A percentile compares a stretch with the other conserved stretches of the same genome.
Conservation (phyloP, 2,888 invertebrate genomes). For the Cryptophagus acutangulus region DNA sequence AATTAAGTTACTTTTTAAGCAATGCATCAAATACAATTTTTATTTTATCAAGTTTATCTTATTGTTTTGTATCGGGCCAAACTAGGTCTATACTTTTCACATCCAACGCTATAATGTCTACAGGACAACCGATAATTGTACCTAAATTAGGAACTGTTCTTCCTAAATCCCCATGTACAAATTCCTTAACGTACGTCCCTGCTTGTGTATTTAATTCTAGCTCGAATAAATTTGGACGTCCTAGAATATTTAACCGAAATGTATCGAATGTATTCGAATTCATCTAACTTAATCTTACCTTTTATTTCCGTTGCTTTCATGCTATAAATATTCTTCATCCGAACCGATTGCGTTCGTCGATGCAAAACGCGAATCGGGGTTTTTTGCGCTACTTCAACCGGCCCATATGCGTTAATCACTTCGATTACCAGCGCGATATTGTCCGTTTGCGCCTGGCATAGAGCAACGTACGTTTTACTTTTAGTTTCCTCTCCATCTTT, state of each 20-base stretch:
- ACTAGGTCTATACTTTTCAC: constrained; percentile 71
- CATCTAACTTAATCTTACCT: constrained; percentile 34
- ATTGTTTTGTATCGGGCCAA: constrained; percentile 67
- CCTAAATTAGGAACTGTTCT: constrained; percentile 76
- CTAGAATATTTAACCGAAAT: no score
- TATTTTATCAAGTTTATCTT: constrained; percentile 6
- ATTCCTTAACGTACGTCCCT: constrained; percentile 96
- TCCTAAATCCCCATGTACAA: constrained; percentile 93
- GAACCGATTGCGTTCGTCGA: constrained; percentile 66
- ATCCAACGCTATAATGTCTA: constrained; percentile 90
- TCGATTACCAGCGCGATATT: constrained; percentile 52
- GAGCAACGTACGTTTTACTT: constrained; percentile 79
- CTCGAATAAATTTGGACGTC: constrained; percentile 54
- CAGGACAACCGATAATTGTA: constrained; percentile 60
- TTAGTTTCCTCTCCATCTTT: constrained; percentile 87
- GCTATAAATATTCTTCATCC: constrained; percentile 62
- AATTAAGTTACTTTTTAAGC: neutral
- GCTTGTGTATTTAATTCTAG: constrained; percentile 76
- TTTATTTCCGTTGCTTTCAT: constrained; percentile 57
- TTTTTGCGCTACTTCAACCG: constrained; percentile 65
- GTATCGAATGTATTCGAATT: no score
- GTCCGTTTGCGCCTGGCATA: constrained; percentile 55
- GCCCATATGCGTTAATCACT: constrained; percentile 41
- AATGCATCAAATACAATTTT: neutral
- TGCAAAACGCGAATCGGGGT: constrained; percentile 91